Base-by-base conservation (phyloP, 2,113 vertebrate genomes). In the Psilopogon haemacephalus region DNA sequence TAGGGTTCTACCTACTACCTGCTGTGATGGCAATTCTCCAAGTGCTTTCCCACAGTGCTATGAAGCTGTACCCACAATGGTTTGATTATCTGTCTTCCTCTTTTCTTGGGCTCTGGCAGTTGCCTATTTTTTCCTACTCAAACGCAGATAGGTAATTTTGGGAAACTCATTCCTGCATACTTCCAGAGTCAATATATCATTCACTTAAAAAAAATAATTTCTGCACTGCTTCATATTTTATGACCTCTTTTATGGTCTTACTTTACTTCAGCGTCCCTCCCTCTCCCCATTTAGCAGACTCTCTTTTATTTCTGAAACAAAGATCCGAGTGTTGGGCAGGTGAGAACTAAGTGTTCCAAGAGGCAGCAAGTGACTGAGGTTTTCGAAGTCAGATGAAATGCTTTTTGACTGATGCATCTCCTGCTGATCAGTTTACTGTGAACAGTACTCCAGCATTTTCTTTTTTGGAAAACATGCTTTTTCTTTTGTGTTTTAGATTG, bases 1-100 rank as follows among this genome's bases (percentile, higher is more conserved):
- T 50, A 28, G 32, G 56, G 17, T 33, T 91, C 26, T 55, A 85
- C 60, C 55, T 77, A 28, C 54, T 48, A 85, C 80, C 71, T 95
- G 75, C 76, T 86, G 89, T 77, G 60, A 64, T 65, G 71, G 89
- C 55, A 69, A 27, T 11, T 74, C 75, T 85, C 75, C 60, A 85
- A 63, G 33, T 35, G 37, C 65, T 60, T 74, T 77, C 56, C 42
- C 24, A 50, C 50, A 70, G 52, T 11, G 48, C 38, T 60, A 38
- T 90, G 33, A 90, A 84, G 23, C 54, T 44, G 62, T 7, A 40
- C 4, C 4, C 30, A 69, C 15, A 64, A 40, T 30, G 23, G 10
- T 24, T 13, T 86, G 28, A 70, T 55, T 42, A 60, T 48, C 6
- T 67, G 20, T 23, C 17, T 44, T 75, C 14, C 4, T 5, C 24